Evolutionary conservation across 1,140 invertebrate genomes (phyloP).

Genomic region (Aphis gossypii): DNA sequence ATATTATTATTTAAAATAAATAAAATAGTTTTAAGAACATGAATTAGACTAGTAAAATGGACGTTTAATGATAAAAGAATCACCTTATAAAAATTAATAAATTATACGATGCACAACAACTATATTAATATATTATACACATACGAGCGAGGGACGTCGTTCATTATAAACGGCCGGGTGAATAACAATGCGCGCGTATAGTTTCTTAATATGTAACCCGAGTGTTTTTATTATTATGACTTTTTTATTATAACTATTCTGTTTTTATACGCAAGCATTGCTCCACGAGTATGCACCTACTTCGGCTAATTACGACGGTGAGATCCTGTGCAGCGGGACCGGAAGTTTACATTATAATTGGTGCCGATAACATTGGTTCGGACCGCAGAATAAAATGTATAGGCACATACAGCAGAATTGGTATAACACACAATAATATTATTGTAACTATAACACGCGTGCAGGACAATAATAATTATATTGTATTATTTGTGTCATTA

Average conservation of each 20-base stretch:
- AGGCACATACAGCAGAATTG: background rate
- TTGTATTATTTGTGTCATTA: background rate
- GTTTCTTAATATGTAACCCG: background rate
- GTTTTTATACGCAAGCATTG: background rate
- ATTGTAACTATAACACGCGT: background rate
- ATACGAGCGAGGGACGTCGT: background rate
- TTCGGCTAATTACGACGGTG: background rate
- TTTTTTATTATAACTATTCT: background rate
- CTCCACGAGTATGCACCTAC: background rate
- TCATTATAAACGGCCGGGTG: conserved; percentile 3
- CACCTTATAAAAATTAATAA: background rate
- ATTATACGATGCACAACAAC: no score
- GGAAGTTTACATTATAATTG: background rate
- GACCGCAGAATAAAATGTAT: background rate
- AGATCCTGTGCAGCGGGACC: background rate
- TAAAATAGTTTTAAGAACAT: background rate
- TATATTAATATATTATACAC: background rate
- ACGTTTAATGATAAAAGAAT: background rate
- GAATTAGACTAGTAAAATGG: background rate
- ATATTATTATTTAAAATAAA: background rate
- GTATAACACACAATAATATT: background rate
- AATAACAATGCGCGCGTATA: background rate
- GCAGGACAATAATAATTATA: background rate
- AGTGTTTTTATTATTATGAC: background rate
- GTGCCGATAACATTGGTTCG: background rate